A percentile compares a stretch with the other conserved stretches of the same genome.
These are phyloP conservation scores for Diadema setosum DNA, from an alignment of 35 echinoderm and acorn worm species.

Conservation along the genomic window DNA sequence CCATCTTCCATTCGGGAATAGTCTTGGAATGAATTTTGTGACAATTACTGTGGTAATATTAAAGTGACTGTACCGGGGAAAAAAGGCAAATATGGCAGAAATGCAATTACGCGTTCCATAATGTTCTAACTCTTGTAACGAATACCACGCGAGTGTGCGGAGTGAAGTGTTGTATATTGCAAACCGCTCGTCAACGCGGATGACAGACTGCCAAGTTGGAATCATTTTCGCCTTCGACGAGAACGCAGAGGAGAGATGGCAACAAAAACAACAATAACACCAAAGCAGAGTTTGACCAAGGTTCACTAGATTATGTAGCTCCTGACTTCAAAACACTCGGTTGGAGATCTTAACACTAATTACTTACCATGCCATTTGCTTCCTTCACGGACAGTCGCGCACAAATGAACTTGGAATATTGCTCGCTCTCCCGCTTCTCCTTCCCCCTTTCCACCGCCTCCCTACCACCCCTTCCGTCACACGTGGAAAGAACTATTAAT, in stretches of 20 bases:
- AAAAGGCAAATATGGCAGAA: conserved; percentile 8
- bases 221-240: neutral
- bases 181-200: neutral
- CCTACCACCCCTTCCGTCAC: neutral
- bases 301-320: neutral
- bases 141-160: neutral
- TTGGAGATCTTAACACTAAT: neutral
- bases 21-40: no score
- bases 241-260: neutral
- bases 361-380: neutral
- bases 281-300: no score
- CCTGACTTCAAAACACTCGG: neutral
- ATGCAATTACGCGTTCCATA: conserved; percentile 14
- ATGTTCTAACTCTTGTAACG: neutral
- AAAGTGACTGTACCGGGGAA: no score
- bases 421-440: no score
- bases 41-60: no score
- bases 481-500: conserved; percentile 5
- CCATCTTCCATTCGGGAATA: no score
- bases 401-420: neutral
- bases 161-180: neutral
- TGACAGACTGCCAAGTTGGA: neutral
- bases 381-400: neutral
- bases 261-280: no score
- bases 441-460: no score